Base-by-base conservation (phyloP, 2,797 vertebrate species). In the Chaunax sp. region DNA sequence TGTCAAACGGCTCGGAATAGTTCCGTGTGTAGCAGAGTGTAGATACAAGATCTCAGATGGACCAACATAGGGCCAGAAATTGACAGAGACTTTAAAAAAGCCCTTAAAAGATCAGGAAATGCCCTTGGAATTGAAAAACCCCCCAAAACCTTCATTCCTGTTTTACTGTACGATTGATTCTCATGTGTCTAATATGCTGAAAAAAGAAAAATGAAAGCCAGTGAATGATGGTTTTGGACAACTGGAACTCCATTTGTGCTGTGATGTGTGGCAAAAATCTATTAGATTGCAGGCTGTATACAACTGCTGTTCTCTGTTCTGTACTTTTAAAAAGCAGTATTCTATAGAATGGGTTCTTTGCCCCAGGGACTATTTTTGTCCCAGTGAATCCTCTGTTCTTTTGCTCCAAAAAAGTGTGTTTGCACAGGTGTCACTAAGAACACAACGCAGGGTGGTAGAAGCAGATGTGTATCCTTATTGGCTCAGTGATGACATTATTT, bases 1-100 rank as follows among this genome's bases (percentile, higher is more conserved):
- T 89, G 87, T 88, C 77, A 49, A 65, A 66, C 57, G 28, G 64
- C 81, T 81, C 64, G 54, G 73, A 88, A 87, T 87, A 80, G 68
- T 75, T 78, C 49, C 4, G 37, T 25, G 60, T 49, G 12, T 40
- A 62, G 47, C 41, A 2, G 50, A 51, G 46, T 51, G 55, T 37
- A 67, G 63, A 73, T 40, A 64, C 46, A 14, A 37, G 38, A 46
- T 64, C 55, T 73, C 65, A 56, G 74, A 72, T 56, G n/a, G 15
- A 45, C 40, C 49, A 37, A 56, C 50, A 46, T 12, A 13, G 50
- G 56, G 16, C 61, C 30, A 65, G 46, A 75, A 53, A 67, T 4
- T 20, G 54, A 64, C 38, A 44, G n/a, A 6, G 1, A 6, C 25
- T 40, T 70, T 71, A n/a, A 51, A 14, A 18, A 44, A 45, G 16